Conservation (phyloP, 2,888 invertebrate genomes). For the Caenorhabditis uteleia region DNA sequence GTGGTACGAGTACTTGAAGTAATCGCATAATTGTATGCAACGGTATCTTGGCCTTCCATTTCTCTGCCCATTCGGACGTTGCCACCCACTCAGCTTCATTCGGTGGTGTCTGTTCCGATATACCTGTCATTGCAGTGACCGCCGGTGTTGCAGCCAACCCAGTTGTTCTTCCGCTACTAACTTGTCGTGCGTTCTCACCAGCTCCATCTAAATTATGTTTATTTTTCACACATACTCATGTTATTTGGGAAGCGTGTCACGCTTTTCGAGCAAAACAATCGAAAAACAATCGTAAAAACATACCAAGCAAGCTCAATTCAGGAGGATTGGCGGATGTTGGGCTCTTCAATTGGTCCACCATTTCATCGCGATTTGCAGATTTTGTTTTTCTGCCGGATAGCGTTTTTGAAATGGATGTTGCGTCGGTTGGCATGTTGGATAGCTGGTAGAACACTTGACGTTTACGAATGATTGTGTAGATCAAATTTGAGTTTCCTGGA, state of each 20-base stretch:
- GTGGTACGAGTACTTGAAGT: slow-evolving; percentile 95
- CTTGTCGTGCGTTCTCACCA: too few relatives aligned
- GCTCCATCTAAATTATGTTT: neutral
- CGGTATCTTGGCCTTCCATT: slow-evolving; percentile 95
- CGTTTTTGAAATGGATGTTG: slow-evolving; percentile 84
- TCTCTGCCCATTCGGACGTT: slow-evolving; percentile 89
- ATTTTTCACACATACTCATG: neutral
- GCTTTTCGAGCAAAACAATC: too few relatives aligned
- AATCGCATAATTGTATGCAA: slow-evolving; percentile 98
- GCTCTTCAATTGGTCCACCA: slow-evolving; percentile 55
- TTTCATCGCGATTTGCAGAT: slow-evolving; percentile 44
- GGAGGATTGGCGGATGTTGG: slow-evolving; percentile 48
- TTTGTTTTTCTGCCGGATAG: slow-evolving; percentile 71
- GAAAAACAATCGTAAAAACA: slow-evolving; percentile 2
- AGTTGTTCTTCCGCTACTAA: slow-evolving; percentile 19
- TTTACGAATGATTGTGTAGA: slow-evolving; percentile 97
- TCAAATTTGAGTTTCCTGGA: slow-evolving; percentile 92
- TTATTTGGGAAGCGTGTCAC: neutral
- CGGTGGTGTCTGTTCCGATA: slow-evolving; percentile 11
- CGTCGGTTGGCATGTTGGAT: slow-evolving; percentile 94
- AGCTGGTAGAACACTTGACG: slow-evolving; percentile 95
- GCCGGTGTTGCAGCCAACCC: slow-evolving; percentile 87
- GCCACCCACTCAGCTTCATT: slow-evolving; percentile 79
- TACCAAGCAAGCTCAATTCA: slow-evolving; percentile 27
- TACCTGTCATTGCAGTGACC: slow-evolving; percentile 86